Conservation (phyloP, 2,113 vertebrate species). For the Dinomys branickii region DNA sequence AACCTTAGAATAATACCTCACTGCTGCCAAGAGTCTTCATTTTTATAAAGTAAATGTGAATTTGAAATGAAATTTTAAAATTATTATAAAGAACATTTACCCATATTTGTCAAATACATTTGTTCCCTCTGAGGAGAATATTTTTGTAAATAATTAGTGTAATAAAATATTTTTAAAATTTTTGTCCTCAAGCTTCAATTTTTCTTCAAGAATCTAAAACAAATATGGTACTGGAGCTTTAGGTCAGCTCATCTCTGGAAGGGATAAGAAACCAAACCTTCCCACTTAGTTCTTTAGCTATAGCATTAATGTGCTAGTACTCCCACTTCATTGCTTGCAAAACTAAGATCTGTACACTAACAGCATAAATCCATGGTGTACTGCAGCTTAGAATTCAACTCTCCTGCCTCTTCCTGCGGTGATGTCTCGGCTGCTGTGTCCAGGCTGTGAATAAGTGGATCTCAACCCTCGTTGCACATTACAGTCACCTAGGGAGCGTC, state of each 20-base stretch:
- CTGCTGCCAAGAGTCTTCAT: constrained; percentile 48
- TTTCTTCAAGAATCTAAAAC: background rate
- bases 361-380: background rate
- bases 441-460: constrained; percentile 47
- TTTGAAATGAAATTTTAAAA: constrained; percentile 61
- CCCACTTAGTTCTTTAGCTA: constrained; percentile 28
- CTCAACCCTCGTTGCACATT: constrained; percentile 26
- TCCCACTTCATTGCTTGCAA: constrained; percentile 57
- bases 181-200: background rate
- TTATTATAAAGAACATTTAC: constrained; percentile 52
- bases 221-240: background rate
- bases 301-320: background rate
- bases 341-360: constrained; percentile 46
- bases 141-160: background rate
- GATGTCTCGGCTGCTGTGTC: background rate
- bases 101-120: constrained; percentile 37
- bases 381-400: background rate
- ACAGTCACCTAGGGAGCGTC: constrained; percentile 54
- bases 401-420: background rate
- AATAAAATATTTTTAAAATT: background rate
- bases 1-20: constrained; percentile 46
- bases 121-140: constrained; percentile 29
- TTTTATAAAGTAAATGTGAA: constrained; percentile 54
- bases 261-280: background rate
- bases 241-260: background rate